Evolutionary conservation across 2,888 invertebrate genomes (phyloP), one percentile per base, ranked within the genome.

Genomic region (Conops quadrifasciatus): DNA sequence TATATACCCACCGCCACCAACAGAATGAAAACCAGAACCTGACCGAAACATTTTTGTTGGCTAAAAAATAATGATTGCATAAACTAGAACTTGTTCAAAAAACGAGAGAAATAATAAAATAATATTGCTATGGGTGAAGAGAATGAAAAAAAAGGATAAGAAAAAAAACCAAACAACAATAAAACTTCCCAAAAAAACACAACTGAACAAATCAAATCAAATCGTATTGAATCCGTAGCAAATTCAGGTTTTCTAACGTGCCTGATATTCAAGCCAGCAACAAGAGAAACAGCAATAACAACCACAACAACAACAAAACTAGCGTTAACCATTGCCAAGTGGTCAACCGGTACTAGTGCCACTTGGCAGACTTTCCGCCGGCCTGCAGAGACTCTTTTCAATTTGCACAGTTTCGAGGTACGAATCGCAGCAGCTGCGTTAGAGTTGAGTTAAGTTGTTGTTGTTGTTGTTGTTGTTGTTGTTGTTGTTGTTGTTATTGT

Each of bases 11-110:
- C 36, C 36, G 36, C 36, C 9, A 36, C 4, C 9, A 36, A 4
- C 36, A 36, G 9, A 36, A 36, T 36, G 5, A 36, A 9, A 36
- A 36, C 9, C 36, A 36, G 9, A 36, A 36, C 9, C 9, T 4
- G 36, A 7, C 4, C 9, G 36, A 36, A 36, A 36, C 9, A 5
- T 26, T 28, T 13, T 30, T 36, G 43, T 11, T 62, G 45, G 43
- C 45, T 43, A n/a, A 1, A 43, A 36, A 36, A 45, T 21, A 43
- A 36, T 43, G 62, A 36, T 36, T 19, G 36, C 36, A 43, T 62
- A 62, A 62, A 62, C 21, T 43, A 62, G 62, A 45, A 45, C 43
- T 62, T 62, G 62, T 43, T 43, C 16, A 30, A 5, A 36, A 19
- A 15, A n/a, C 21, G 11, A 62, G 15, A 56, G 28, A 5, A 9